phyloP scores from a whole-genome alignment of 2,888 invertebrate species.

The Hyalella azteca region DNA sequence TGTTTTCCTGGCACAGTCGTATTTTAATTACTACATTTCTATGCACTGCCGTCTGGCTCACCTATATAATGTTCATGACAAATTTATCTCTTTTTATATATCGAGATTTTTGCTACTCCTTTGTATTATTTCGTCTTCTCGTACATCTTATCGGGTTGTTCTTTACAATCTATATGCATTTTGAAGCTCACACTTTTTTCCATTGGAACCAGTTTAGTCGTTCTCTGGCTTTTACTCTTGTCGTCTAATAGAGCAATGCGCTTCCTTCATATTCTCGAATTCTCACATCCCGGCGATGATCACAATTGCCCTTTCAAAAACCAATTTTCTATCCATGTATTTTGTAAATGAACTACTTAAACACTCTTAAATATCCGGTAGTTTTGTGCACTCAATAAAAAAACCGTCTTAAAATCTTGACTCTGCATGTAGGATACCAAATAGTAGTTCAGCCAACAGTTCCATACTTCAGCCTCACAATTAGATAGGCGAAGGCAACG shows the following conservation, averaged over 20 bases:
- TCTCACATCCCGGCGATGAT: background rate
- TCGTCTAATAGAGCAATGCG: background rate
- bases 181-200: constrained; percentile 20
- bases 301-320: constrained; percentile 20
- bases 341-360: constrained; percentile 27
- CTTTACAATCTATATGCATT: constrained; percentile 31
- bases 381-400: constrained; percentile 14
- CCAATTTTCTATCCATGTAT: constrained; percentile 20
- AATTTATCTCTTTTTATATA: constrained; percentile 16
- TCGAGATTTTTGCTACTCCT: constrained; percentile 23
- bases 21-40: constrained; percentile 31
- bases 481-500: background rate
- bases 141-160: constrained; percentile 33
- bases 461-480: no score
- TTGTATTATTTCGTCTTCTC: constrained; percentile 25
- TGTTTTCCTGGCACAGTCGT: constrained; percentile 36
- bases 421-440: constrained; percentile 33
- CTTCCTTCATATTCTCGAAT: background rate
- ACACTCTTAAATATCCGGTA: constrained; percentile 30
- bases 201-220: constrained; percentile 1
- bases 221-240: constrained; percentile 1
- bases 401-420: constrained; percentile 1
- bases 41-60: constrained; percentile 37
- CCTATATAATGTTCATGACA: constrained; percentile 31
- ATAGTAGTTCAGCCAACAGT: no score